Conservation (phyloP, 2,797 vertebrate species). For the Pitangus sulphuratus region DNA sequence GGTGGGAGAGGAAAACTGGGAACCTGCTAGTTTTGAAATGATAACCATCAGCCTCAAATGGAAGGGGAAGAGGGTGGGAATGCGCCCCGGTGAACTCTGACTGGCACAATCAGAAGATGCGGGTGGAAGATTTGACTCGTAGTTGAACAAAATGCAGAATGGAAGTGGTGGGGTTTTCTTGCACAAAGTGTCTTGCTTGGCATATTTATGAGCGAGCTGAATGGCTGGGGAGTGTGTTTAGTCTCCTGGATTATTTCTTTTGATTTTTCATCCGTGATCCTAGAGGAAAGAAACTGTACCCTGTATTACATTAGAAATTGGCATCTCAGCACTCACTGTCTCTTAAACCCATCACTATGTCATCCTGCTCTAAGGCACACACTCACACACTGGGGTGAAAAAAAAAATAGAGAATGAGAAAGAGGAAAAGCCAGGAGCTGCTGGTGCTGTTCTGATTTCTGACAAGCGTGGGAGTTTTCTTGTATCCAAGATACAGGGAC, state of each 20-base stretch:
- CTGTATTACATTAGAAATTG: neutral
- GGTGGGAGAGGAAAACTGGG: neutral
- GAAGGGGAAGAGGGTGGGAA: neutral
- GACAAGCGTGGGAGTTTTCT: constrained; percentile 73
- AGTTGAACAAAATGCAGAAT: neutral
- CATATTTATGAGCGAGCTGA: constrained; percentile 26
- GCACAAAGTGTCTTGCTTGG: neutral
- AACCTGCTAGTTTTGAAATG: neutral
- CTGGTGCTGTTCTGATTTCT: constrained; percentile 48
- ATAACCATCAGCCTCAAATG: neutral
- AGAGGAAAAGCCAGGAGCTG: constrained; percentile 18
- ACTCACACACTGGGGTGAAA: neutral
- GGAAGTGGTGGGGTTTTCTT: neutral
- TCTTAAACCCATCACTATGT: neutral
- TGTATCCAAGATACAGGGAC: constrained; percentile 68
- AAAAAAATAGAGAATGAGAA: neutral
- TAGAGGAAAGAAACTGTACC: neutral
- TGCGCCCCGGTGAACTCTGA: neutral
- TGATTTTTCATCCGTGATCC: constrained; percentile 32
- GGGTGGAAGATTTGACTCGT: neutral
- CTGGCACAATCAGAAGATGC: rapidly evolving
- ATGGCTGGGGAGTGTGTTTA: constrained; percentile 2
- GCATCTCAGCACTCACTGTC: neutral
- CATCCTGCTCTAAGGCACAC: neutral
- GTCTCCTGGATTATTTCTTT: constrained; percentile 35